Conservation (phyloP, 2,888 invertebrate species). For the Prosopocoilus inquinatus region DNA sequence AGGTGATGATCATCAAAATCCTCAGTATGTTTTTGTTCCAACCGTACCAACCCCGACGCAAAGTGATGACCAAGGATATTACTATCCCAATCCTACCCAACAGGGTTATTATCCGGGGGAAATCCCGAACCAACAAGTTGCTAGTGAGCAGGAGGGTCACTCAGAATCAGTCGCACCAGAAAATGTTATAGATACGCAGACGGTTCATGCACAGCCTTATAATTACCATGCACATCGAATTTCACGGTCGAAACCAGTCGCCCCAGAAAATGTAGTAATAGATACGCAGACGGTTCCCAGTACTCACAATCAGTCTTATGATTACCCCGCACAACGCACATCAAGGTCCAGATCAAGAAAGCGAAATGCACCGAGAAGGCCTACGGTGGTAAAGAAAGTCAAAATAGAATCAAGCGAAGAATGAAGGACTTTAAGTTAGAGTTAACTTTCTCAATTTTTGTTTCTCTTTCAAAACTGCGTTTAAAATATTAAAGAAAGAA, state of each 20-base stretch:
- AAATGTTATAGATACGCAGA: background rate
- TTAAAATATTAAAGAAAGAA: too few relatives aligned
- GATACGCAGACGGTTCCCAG: background rate
- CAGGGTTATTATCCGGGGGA: background rate
- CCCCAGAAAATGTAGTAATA: background rate
- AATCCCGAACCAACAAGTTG: background rate
- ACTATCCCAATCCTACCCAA: slow-evolving; percentile 19
- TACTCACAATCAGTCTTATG: slow-evolving; percentile 20
- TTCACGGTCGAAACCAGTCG: background rate
- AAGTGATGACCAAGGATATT: slow-evolving; percentile 18
- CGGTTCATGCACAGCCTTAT: slow-evolving; percentile 13
- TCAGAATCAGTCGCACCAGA: background rate
- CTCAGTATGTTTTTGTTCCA: slow-evolving; percentile 9
- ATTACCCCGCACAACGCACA: slow-evolving; percentile 29
- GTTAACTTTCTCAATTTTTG: too few relatives aligned
- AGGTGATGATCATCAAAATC: background rate
- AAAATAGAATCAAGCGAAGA: too few relatives aligned
- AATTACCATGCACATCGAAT: slow-evolving; percentile 31
- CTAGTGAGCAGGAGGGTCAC: background rate
- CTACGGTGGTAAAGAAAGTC: too few relatives aligned
- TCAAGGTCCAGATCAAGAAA: too few relatives aligned
- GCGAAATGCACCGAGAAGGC: too few relatives aligned
- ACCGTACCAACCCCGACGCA: slow-evolving; percentile 11
- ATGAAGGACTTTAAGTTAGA: too few relatives aligned
- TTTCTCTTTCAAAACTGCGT: too few relatives aligned